Base-by-base conservation (phyloP, 1,140 invertebrate species). In the Streblospio benedicti region DNA sequence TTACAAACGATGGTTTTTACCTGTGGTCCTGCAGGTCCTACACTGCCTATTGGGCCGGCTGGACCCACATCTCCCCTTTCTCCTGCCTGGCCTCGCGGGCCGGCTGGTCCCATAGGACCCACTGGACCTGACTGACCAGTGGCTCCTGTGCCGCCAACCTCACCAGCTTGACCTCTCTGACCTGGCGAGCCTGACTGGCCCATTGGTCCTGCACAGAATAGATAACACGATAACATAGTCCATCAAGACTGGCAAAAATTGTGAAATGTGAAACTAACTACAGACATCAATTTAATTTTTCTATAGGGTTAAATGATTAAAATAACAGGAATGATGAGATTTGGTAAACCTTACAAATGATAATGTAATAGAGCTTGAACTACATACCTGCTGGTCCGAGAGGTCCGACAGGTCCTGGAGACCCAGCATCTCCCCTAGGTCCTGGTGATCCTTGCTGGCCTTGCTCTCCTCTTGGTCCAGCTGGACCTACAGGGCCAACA, bases 41-140 rank as follows among this genome's bases (percentile, higher is more conserved):
- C 12, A 38, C 5, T 18, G 54, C 57, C 47, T 31, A 23, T 6
- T 23, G 25, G 9, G 3, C 56, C 56, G n/a, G 41, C 6, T 14
- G 16, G 18, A 27, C 58, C 58, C 25, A 20, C 32, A 30, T 16
- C 12, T 32, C 58, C 58, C 4, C 9, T n/a, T 41, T 23, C 14
- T 2, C 58, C 58, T 18, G 9, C 18, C 25, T 33, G 20, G 12
- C 58, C 58, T 31, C 28, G 27, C 2, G 41, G n/a, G 5, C 62
- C 65, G 30, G 20, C 33, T 30, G 30, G 35, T 23, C 65, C 65
- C 27, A 14, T 56, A n/a, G 12, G 4, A 1, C 65, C 65, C 9
- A 3, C 49, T 23, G 25, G 31, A 18, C 64, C 64, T 2, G 6
- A 30, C 4, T 2, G 25, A 14, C 63, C 63, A 6, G 56, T 49